Evolutionary conservation across 2,888 invertebrate species (phyloP).

Genomic region (Leptinotarsa rubiginosa): DNA sequence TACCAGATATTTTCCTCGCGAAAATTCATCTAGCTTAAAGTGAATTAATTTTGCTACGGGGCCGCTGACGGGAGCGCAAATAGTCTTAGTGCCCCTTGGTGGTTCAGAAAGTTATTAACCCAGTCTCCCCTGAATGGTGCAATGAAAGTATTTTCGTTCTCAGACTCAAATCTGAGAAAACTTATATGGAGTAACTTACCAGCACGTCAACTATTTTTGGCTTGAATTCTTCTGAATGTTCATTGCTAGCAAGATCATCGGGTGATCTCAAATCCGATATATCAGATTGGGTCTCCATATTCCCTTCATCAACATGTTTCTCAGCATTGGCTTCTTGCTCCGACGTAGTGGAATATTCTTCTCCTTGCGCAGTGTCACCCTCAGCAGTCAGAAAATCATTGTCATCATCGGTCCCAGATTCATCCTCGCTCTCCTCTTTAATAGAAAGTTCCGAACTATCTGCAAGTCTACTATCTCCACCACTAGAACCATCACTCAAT

Average conservation of each 20-base stretch:
- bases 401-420: not conserved
- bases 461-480: not conserved
- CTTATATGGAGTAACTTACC: conserved; percentile 18
- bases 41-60: too few species aligned
- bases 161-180: too few species aligned
- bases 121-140: too few species aligned
- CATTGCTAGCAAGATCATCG: not conserved
- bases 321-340: not conserved
- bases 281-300: not conserved
- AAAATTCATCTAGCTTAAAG: too few species aligned
- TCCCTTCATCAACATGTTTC: not conserved
- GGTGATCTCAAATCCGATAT: not conserved
- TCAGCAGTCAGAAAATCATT: not conserved
- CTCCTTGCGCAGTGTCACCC: not conserved
- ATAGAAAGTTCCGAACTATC: conserved; percentile 1
- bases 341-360: not conserved
- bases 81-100: too few species aligned
- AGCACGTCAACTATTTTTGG: conserved; percentile 33
- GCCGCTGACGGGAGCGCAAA: too few species aligned
- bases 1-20: too few species aligned
- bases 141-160: too few species aligned
- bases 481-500: conserved; percentile 1
- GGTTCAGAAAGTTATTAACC: too few species aligned
- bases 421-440: conserved; percentile 10
- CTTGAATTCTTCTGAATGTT: not conserved